Conservation (phyloP, 2,888 invertebrate species). For the Creontiades dilutus region DNA sequence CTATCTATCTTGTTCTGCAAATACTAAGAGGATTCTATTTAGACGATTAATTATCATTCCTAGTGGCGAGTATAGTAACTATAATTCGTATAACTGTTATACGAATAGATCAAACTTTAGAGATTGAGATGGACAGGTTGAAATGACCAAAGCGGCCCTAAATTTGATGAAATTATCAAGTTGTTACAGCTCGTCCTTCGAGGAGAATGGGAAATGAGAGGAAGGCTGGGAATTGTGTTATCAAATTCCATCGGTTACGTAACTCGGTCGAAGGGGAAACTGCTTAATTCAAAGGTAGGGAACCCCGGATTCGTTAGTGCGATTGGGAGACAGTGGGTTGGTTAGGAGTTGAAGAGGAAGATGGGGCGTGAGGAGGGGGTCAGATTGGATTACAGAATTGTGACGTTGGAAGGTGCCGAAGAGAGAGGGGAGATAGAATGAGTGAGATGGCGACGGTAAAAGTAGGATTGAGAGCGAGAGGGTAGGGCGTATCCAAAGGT, state of each 20-base stretch:
- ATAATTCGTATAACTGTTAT: too few relatives aligned
- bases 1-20: too few relatives aligned
- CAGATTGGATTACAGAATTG: slow-evolving; percentile 42
- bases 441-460: neutral
- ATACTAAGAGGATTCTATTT: too few relatives aligned
- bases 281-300: slow-evolving; percentile 63
- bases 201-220: slow-evolving; percentile 56
- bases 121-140: neutral
- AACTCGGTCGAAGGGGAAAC: slow-evolving; percentile 54
- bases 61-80: too few relatives aligned
- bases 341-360: neutral
- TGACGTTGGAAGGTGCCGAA: slow-evolving; percentile 18
- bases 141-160: slow-evolving; percentile 33
- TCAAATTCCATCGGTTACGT: slow-evolving; percentile 61
- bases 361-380: neutral
- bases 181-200: slow-evolving; percentile 40
- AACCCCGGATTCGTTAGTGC: slow-evolving; percentile 51
- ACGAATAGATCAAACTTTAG: too few relatives aligned
- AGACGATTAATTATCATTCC: too few relatives aligned
- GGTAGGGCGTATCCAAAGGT: slow-evolving; percentile 18
- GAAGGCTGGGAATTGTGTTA: slow-evolving; percentile 40
- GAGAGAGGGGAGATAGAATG: slow-evolving; percentile 12
- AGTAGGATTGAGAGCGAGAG: neutral
- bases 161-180: slow-evolving; percentile 62
- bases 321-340: slow-evolving; percentile 49